Evolutionary conservation across 2,113 vertebrate species (phyloP).

Genomic region (Actenoides lindsayi): DNA sequence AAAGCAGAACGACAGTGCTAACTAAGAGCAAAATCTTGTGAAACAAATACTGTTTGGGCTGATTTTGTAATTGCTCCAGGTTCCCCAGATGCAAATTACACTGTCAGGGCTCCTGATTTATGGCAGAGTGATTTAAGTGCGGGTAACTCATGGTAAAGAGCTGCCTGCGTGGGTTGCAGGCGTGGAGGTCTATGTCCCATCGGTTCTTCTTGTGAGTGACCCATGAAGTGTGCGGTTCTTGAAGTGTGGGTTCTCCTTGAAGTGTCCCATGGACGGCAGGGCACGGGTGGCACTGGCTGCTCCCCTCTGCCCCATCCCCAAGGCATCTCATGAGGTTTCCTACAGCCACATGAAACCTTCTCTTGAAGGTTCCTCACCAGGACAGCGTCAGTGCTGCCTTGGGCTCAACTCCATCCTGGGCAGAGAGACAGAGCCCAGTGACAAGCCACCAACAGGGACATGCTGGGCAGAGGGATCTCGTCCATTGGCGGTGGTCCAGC

Average conservation of each 20-base stretch:
- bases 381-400: background rate
- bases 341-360: background rate
- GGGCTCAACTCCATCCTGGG: background rate
- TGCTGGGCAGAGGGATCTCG: background rate
- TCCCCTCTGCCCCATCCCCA: background rate
- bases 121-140: background rate
- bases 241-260: background rate
- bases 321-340: background rate
- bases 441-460: accelerated
- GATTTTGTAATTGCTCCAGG: constrained; percentile 47
- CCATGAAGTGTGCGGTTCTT: background rate
- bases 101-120: constrained; percentile 31
- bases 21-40: constrained; percentile 51
- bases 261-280: background rate
- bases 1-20: constrained; percentile 37
- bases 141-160: background rate
- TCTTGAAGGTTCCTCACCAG: background rate
- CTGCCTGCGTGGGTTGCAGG: background rate
- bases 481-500: accelerated
- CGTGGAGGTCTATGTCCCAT: background rate
- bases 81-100: constrained; percentile 16
- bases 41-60: constrained; percentile 31
- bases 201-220: background rate
- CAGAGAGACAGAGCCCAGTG: accelerated
- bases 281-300: background rate